Base-by-base conservation (phyloP, 2,888 invertebrate species). In the Nezara viridula region DNA sequence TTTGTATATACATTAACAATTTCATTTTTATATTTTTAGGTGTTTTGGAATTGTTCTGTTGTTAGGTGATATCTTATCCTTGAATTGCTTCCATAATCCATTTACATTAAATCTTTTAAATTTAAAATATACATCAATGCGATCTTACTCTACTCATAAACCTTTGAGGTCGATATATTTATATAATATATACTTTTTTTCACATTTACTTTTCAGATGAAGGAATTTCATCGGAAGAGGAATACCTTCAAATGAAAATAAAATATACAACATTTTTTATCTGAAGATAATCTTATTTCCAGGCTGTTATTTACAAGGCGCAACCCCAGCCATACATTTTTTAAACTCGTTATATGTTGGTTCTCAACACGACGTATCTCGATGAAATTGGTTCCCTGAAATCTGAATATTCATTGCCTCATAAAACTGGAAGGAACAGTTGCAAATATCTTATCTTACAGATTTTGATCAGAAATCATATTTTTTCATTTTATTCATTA, bases 371-470 rank as follows among this genome's bases (percentile, higher is more conserved):
- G 10, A 60, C 27, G 4, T 55, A n/a, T 55, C 55, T 55, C 2
- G 55, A 60, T 60, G 10, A 60, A 60, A 60, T 60, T 60, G 60
- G 27, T 60, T 60, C 60, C 27, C 24, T 12, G 9, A 6, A 60
- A 60, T 60, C 27, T 60, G 27, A 60, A 60, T 60, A 60, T 60
- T 60, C 60, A 60, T 60, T 27, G 60, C 60, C 60, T 60, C 27
- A 27, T 60, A 60, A 60, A 60, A 27, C 27, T 27, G 14, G 27
- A 27, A 60, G 12, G 60, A 14, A 60, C 27, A 10, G 9, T 60
- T 60, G 27, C 7, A 55, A 55, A 55, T 7, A 55, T 55, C 55
- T n/a, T 6, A 24, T 55, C 1, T n/a, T 55, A 55, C n/a, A 50
- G 14, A 16, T 19, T 50, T 19, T 5, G 19, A 19, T 50, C 50